Evolutionary conservation across 2,113 vertebrate genomes (phyloP).

Genomic region (Ia io): DNA sequence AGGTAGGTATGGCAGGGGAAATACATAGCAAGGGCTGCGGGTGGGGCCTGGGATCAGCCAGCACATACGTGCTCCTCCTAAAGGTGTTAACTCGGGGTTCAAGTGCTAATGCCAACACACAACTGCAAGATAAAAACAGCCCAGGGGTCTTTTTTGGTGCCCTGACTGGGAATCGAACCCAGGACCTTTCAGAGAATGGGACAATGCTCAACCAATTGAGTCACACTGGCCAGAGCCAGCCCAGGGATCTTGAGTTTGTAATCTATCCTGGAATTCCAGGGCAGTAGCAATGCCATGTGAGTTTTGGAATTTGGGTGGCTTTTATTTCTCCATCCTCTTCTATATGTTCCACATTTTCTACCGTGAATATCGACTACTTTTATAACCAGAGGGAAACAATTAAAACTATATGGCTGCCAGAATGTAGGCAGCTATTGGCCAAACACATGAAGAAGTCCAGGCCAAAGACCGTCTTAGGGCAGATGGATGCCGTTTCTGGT

Average conservation of each 20-base stretch:
- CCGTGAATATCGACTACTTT: background rate
- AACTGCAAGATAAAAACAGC: background rate
- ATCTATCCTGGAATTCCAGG: background rate
- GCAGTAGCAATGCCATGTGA: background rate
- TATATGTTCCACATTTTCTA: background rate
- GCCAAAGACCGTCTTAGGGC: background rate
- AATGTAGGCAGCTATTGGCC: background rate
- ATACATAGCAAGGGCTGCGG: background rate
- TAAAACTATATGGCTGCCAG: background rate
- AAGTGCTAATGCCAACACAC: background rate
- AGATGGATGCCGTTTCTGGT: background rate
- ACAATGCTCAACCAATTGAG: no score
- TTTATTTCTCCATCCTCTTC: background rate
- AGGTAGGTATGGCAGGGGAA: background rate
- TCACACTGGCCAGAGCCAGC: no score
- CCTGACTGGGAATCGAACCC: no score
- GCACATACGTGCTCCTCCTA: background rate
- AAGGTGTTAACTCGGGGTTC: background rate
- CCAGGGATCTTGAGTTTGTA: background rate
- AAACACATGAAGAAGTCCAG: background rate
- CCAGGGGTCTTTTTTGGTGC: background rate
- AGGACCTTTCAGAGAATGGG: no score
- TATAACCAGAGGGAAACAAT: background rate
- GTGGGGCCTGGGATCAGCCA: background rate
- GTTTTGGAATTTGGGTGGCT: background rate